These are phyloP conservation scores for Conger conger DNA, from an alignment of 2,113 vertebrate genomes.

Conservation along the genomic window DNA sequence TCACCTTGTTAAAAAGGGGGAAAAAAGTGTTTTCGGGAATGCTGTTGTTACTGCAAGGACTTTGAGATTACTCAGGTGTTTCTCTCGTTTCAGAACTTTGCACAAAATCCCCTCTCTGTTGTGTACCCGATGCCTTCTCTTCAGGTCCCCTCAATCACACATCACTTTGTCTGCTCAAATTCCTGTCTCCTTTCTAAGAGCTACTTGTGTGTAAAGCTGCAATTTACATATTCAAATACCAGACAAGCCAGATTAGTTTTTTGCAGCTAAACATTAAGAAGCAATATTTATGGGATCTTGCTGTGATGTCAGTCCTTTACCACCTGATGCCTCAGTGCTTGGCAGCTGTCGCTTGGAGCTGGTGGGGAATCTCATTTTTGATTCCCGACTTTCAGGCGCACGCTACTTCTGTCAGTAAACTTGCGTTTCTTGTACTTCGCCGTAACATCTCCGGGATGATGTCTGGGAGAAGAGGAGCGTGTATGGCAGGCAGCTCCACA, in stretches of 20 bases:
- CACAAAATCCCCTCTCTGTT: conserved; percentile 31
- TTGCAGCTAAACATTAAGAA: conserved; percentile 40
- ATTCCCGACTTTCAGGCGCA: conserved; percentile 14
- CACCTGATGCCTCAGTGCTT: conserved; percentile 42
- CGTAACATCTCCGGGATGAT: conserved; percentile 29
- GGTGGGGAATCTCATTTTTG: conserved; percentile 38
- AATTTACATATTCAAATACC: conserved; percentile 49
- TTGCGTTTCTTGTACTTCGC: conserved; percentile 38
- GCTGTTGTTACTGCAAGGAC: conserved; percentile 7
- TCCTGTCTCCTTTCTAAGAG: not conserved
- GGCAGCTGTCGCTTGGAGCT: conserved; percentile 54
- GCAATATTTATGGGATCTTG: conserved; percentile 46
- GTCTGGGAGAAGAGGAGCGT: conserved; percentile 17
- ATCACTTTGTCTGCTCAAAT: conserved; percentile 36
- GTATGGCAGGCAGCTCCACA: conserved; percentile 41
- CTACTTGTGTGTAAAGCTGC: conserved; percentile 21
- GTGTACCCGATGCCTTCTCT: conserved; percentile 26
- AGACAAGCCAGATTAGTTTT: conserved; percentile 31
- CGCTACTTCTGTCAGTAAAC: conserved; percentile 45
- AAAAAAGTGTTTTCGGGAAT: conserved; percentile 18
- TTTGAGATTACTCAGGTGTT: conserved; percentile 32
- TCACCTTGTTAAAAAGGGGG: not conserved
- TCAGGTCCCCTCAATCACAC: conserved; percentile 18
- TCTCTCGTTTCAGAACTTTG: conserved; percentile 12
- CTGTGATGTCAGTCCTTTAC: conserved; percentile 34